Evolutionary conservation across 2,113 vertebrate genomes (phyloP), one percentile per base, ranked within the genome.

Genomic region (Nothobranchius kuhntae): DNA sequence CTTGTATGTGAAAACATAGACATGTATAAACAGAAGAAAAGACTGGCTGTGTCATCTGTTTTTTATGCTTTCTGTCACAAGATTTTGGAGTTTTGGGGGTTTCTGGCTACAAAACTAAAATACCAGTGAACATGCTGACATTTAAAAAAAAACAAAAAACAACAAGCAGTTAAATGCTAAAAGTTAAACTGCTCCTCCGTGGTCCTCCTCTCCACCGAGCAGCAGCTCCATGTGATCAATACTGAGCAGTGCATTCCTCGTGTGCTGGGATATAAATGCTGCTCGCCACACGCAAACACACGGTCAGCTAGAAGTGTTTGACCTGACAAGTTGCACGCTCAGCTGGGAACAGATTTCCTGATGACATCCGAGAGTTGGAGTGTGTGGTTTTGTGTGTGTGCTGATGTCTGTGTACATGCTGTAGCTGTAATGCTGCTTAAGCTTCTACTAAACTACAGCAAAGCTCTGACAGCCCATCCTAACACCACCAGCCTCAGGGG

Each of bases 101-200:
- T 65, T 73, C 55, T 65, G 57, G 51, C 66, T 69, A 45, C 52
- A 66, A 76, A 76, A 64, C 26, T 53, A 75, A 81, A 80, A 87
- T 77, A 86, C 69, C 81, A 80, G 61, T 24, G 51, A 83, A 58
- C 65, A 64, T 54, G 75, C 45, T 87, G 77, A 87, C 82, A 86
- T 86, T 87, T 85, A 53, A 64, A 21, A 21, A 21, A 21, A 71
- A 78, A 81, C 38, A 13, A 63, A 71, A 13, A 73, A 50, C 30
- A n/a, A n/a, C 30, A 30, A 30, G 30, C 30, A 30, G 30, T 30
- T 30, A 30, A 30, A 3, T 59, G 62, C 67, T 13, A 68, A 71
- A 73, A 81, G 61, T 48, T 53, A 71, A 69, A 26, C 59, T 60
- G 46, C 67, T 67, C 48, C 53, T 57, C 66, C 42, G 55, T 58